These are phyloP conservation scores for Cantharis rustica DNA, from an alignment of 2,888 invertebrate species.

Conservation along the genomic window DNA sequence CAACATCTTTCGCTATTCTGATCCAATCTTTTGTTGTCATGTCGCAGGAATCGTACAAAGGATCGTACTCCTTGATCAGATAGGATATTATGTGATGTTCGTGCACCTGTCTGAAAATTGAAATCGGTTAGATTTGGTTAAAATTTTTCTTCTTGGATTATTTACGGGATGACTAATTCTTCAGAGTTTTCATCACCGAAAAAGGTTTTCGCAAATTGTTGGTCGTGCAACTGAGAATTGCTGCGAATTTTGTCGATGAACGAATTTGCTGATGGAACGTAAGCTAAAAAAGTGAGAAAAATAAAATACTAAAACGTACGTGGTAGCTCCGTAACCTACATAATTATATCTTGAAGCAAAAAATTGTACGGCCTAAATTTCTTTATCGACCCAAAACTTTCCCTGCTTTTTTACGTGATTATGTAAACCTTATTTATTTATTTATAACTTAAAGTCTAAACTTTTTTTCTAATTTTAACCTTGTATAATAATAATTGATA, in stretches of 20 bases:
- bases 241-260: conserved; percentile 72
- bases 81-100: conserved; percentile 64
- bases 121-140: not conserved
- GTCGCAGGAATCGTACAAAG: conserved; percentile 90
- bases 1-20: conserved; percentile 83
- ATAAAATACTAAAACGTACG: too few species aligned
- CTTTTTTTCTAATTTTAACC: not conserved
- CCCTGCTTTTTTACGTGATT: not conserved
- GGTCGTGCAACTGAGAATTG: conserved; percentile 86
- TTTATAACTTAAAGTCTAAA: not conserved
- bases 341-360: too few species aligned
- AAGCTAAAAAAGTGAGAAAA: conserved; percentile 61
- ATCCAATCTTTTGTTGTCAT: conserved; percentile 93
- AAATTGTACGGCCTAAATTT: not conserved
- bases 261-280: conserved; percentile 72
- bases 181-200: conserved; percentile 55
- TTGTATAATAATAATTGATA: not conserved
- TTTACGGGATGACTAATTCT: conserved; percentile 44
- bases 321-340: too few species aligned
- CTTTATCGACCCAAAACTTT: too few species aligned
- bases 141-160: not conserved
- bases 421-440: not conserved
- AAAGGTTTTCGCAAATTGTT: conserved; percentile 66
- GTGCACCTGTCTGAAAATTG: conserved; percentile 39
- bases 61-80: conserved; percentile 82